Percentiles rank a stretch among this genome's conserved stretches.
Evolutionary conservation across 2,797 vertebrate genomes (phyloP).

Genomic region (Chaetodon trifasciatus): DNA sequence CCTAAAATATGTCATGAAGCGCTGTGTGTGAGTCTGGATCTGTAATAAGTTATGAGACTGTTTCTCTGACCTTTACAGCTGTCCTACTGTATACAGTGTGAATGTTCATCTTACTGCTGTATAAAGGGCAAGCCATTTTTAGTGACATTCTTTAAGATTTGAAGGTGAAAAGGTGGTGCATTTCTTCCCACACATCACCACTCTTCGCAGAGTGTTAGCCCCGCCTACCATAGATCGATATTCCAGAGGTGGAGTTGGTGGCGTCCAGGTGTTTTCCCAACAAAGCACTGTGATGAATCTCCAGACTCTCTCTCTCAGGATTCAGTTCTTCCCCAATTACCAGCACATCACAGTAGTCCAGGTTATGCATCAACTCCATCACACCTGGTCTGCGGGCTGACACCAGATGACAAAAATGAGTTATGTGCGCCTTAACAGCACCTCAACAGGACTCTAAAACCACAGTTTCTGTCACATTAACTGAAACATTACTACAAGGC

Average conservation of each 20-base stretch:
- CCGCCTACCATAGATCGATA: conserved; percentile 93
- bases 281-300: conserved; percentile 89
- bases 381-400: conserved; percentile 86
- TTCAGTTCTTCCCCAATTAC: conserved; percentile 93
- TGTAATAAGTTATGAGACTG: conserved; percentile 1
- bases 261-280: conserved; percentile 94
- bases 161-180: background rate
- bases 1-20: background rate
- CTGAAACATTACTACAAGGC: background rate
- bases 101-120: conserved; percentile 2
- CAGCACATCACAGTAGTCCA: conserved; percentile 97
- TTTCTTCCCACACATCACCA: background rate
- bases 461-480: background rate
- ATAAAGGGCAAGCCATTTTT: conserved; percentile 24
- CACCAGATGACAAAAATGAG: background rate
- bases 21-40: background rate
- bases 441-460: background rate
- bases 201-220: background rate
- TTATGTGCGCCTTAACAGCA: background rate
- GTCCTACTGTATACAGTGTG: conserved; percentile 12
- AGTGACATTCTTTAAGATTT: conserved; percentile 1
- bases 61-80: conserved; percentile 35
- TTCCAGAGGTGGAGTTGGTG: conserved; percentile 96
- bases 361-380: conserved; percentile 93
- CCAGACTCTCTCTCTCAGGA: conserved; percentile 91